phyloP scores from a whole-genome alignment of 2,113 vertebrate genomes.

The Lagopus leucura region DNA sequence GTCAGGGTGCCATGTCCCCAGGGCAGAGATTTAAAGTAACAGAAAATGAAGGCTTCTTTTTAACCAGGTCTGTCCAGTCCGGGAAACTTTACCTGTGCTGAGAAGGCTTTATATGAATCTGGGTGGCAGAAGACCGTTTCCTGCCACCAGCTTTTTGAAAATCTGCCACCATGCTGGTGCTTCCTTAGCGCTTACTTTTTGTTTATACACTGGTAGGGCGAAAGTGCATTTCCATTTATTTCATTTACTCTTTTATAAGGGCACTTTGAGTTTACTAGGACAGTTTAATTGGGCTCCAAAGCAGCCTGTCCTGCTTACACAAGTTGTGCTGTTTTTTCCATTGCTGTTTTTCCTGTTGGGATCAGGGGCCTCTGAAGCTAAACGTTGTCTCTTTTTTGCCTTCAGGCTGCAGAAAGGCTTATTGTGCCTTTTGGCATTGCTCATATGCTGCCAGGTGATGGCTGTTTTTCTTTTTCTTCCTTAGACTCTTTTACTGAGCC shows the following conservation, averaged over 20 bases:
- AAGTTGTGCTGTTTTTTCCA: not conserved
- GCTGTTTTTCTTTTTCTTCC: not conserved
- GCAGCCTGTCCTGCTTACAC: not conserved
- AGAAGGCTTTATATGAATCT: fast-evolving
- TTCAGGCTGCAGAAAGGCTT: not conserved
- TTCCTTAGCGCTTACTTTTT: not conserved
- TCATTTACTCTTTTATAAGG: slow-evolving; percentile 21
- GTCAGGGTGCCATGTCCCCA: not conserved
- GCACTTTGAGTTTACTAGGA: not conserved
- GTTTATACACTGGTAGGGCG: not conserved
- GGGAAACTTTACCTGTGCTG: not conserved
- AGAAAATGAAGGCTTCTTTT: not conserved
- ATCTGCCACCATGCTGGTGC: not conserved
- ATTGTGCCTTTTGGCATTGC: fast-evolving
- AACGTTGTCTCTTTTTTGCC: not conserved
- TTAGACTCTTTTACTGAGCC: fast-evolving
- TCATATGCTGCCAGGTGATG: not conserved
- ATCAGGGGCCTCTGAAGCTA: not conserved
- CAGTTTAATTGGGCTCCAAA: not conserved
- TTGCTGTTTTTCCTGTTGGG: not conserved
- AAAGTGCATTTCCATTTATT: not conserved
- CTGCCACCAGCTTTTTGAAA: not conserved
- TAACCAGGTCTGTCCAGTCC: not conserved
- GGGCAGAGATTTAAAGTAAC: fast-evolving
- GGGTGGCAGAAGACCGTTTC: not conserved